Base-by-base conservation (phyloP, 2,113 vertebrate species). In the Baryphthengus martii region DNA sequence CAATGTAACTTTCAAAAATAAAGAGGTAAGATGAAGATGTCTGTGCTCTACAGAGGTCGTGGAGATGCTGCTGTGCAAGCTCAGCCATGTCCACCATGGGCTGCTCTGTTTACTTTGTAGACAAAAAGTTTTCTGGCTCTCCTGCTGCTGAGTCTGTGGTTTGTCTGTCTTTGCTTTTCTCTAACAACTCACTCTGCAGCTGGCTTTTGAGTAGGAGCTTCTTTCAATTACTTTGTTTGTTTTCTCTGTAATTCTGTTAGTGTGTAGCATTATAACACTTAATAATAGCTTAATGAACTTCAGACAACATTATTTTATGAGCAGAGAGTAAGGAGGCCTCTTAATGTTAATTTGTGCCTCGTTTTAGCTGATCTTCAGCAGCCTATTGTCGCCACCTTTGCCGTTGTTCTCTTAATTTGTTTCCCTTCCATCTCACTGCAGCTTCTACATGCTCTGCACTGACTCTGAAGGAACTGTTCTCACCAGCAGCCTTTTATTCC, bases 231-330 rank as follows among this genome's bases (percentile, higher is more conserved):
- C 79, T 85, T 20, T 79, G 44, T 93, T 93, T 93, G 67, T 92
- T 96, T 96, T 94, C 79, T 81, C 65, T 86, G 42, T 93, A 89
- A 88, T 92, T 39, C 68, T 88, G 61, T 87, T 88, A 84, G 47
- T 85, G 63, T 55, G 65, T 56, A 82, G 40, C 50, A 74, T 93
- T 94, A 47, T 84, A 90, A 74, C 63, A 80, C 85, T 95, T 96
- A 92, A 90, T 71, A 88, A 82, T 71, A 88, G 71, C 71, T 80
- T 90, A 94, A 94, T 94, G 88, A 96, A 91, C 96, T 89, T 87
- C 56, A 95, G 62, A 84, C 78, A 50, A 5, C 28, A 17, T 88
- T 70, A n/a, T 63, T 96, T 88, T 74, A 83, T 80, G 50, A 90
- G 55, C 35, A 74, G 45, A 71, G 71, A 47, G 17, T 76, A 63